Conservation (phyloP, 2,797 vertebrate species). For the Sebastolobus altivelis region DNA sequence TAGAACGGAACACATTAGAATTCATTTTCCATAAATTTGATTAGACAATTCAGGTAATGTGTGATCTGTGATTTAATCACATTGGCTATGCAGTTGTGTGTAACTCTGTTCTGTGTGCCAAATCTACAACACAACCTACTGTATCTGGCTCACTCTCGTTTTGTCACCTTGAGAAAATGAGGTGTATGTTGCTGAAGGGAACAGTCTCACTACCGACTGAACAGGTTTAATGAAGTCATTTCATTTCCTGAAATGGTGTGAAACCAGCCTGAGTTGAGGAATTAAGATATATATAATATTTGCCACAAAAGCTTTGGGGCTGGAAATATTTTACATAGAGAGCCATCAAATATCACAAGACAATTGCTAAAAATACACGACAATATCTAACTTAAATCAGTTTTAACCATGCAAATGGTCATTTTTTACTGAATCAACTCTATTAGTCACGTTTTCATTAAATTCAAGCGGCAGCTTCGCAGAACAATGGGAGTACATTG, state of each 20-base stretch:
- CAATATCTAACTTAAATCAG: conserved; percentile 5
- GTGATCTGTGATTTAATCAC: conserved; percentile 17
- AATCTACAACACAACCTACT: neutral
- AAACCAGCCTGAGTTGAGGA: conserved; percentile 33
- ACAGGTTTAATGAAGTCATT: conserved; percentile 57
- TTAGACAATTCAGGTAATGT: conserved; percentile 17
- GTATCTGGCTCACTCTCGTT: conserved; percentile 25
- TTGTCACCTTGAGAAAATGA: conserved; percentile 60
- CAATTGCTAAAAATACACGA: neutral
- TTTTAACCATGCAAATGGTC: neutral
- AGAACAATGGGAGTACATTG: neutral
- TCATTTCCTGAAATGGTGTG: conserved; percentile 50
- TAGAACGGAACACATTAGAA: conserved; percentile 11
- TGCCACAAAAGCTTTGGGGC: conserved; percentile 24
- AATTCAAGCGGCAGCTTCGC: neutral
- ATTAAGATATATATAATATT: conserved; percentile 26
- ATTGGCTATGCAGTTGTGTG: neutral
- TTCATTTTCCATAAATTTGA: conserved; percentile 19
- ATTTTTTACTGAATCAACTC: neutral
- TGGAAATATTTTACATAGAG: neutral
- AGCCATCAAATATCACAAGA: neutral
- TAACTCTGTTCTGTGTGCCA: neutral
- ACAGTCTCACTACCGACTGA: conserved; percentile 18
- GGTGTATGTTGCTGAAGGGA: conserved; percentile 42
- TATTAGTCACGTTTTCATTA: conserved; percentile 11